Evolutionary conservation across 2,113 vertebrate species (phyloP), one percentile per base, ranked within the genome.

Genomic region (Xenopus borealis): DNA sequence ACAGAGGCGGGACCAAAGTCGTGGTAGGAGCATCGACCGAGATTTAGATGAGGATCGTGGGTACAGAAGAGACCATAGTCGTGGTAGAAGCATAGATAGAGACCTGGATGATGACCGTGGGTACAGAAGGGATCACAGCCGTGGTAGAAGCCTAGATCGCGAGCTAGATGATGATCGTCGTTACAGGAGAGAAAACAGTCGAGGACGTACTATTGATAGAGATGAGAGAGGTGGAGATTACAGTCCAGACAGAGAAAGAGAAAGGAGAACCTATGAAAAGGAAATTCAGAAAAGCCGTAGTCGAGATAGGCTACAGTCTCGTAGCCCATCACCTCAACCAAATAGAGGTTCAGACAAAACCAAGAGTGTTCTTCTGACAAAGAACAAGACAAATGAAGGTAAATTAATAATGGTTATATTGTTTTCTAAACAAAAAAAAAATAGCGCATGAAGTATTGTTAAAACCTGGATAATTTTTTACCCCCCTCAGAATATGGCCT

Each of bases 351-450:
- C 88, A 7, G 90, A 88, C 57, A 92, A 90, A 79, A 95, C 95
- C 0, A 69, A 96, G 44, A 93, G 85, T 14, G 95, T 99, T 62
- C 87, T 97, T 69, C 85, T 99, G 79, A 91, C 90, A 30, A 99
- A 99, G 85, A 94, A 88, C 86, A 91, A 90, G 57, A 86, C 92
- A 8, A 94, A 86, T 20, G 97, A 99, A 91, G 96, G 97, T 95
- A 80, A 76, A 82, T 62, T 2, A 4, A 27, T 20, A 55, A 8
- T 55, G 8, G 6, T 18, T n/a, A 5, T 55, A 55, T 55, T 55
- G 13, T 55, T 55, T 55, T 50, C 14, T 18, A 4, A 9, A 10
- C 40, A 33, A 40, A 40, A 40, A 40, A 40, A 40, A 13, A 5
- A 27, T 23, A 61, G 19, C 27, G 44, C 16, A 44, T 62, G 6